phyloP scores from a whole-genome alignment of 2,888 invertebrate genomes.

The Caradrina kadenii region DNA sequence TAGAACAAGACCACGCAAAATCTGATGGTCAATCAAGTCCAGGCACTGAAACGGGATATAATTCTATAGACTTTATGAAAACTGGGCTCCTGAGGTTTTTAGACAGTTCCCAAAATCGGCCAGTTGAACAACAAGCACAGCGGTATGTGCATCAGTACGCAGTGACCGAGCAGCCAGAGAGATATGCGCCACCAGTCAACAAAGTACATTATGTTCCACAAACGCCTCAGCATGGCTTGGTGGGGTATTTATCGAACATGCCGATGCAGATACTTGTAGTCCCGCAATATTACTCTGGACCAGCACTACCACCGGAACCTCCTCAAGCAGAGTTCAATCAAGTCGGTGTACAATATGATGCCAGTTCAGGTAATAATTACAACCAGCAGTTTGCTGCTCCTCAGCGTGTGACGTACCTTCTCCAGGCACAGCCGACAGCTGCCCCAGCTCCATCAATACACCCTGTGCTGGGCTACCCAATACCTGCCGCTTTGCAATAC shows the following conservation, averaged over 20 bases:
- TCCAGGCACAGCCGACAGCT: constrained; percentile 76
- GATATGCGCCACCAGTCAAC: constrained; percentile 58
- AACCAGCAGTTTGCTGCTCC: constrained; percentile 74
- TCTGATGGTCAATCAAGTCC: constrained; percentile 68
- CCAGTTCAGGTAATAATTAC: constrained; percentile 69
- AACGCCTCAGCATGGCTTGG: constrained; percentile 79
- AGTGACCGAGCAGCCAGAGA: constrained; percentile 84
- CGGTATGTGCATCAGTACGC: constrained; percentile 85
- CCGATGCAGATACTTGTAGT: constrained; percentile 88
- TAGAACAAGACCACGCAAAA: constrained; percentile 78
- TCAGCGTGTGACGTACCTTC: constrained; percentile 75
- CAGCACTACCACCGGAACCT: constrained; percentile 69
- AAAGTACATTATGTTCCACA: constrained; percentile 71
- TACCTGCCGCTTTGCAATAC: constrained; percentile 77
- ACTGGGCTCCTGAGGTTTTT: constrained; percentile 79
- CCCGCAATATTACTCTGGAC: constrained; percentile 83
- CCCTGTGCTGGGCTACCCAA: constrained; percentile 78
- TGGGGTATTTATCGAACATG: constrained; percentile 85
- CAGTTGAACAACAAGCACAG: constrained; percentile 67
- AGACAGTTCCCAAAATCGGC: constrained; percentile 68
- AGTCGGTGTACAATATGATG: constrained; percentile 41
- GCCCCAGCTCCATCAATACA: constrained; percentile 74
- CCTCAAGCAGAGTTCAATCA: constrained; percentile 62
- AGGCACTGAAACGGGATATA: constrained; percentile 63
- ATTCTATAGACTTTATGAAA: constrained; percentile 80